Conservation (phyloP, 1,140 invertebrate genomes). For the Dreissena rostriformis region DNA sequence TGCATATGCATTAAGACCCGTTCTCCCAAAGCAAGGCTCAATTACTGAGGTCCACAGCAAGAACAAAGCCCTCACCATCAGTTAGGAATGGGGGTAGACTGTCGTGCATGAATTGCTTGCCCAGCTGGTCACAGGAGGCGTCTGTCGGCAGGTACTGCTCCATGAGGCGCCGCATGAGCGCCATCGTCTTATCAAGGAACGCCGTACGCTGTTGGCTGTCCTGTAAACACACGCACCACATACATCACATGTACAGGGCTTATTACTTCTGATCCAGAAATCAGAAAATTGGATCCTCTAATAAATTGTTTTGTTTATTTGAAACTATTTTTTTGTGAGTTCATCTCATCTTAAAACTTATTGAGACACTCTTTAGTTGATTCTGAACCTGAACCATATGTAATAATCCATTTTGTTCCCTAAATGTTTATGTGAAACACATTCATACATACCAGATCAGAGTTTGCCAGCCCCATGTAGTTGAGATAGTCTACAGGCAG, state of each 20-base stretch:
- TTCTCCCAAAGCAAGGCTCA: too few relatives aligned
- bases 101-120: slow-evolving; percentile 91
- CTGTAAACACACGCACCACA: slow-evolving; percentile 60
- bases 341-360: too few relatives aligned
- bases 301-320: too few relatives aligned
- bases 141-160: slow-evolving; percentile 88
- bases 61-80: slow-evolving; percentile 77
- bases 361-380: too few relatives aligned
- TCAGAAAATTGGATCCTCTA: too few relatives aligned
- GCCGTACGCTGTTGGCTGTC: slow-evolving; percentile 80
- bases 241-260: too few relatives aligned
- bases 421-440: too few relatives aligned
- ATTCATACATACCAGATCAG: slow-evolving; percentile 77
- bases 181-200: slow-evolving; percentile 84
- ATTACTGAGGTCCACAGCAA: neutral
- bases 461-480: slow-evolving; percentile 87
- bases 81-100: slow-evolving; percentile 91
- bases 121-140: slow-evolving; percentile 92
- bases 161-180: slow-evolving; percentile 83
- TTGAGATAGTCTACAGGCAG: slow-evolving; percentile 90
- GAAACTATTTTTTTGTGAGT: too few relatives aligned
- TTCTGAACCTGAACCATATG: too few relatives aligned
- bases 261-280: too few relatives aligned
- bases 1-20: too few relatives aligned
- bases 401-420: too few relatives aligned